Base-by-base conservation (phyloP, 1,140 invertebrate genomes). In the Zaprionus davidi region DNA sequence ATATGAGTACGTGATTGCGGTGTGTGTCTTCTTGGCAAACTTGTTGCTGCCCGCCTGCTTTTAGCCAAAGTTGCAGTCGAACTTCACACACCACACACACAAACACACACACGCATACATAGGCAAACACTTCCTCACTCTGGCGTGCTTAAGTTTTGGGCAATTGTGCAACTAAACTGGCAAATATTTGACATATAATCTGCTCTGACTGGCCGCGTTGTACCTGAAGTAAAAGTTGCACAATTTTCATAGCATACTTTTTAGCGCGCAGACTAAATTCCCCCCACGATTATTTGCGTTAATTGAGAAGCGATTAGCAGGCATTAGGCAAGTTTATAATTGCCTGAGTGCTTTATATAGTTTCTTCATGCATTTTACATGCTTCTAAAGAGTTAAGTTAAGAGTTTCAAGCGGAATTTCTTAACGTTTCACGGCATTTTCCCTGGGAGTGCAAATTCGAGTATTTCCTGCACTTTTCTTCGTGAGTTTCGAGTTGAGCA, bases 1-100 rank as follows among this genome's bases (percentile, higher is more conserved):
- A 72, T 72, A 72, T 64, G 74, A 76, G 74, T 66, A 72, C 74
- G 70, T 76, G 74, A 72, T 76, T 76, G 73, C 63, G 73, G 73
- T 76, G 44, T 76, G 73, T 76, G 62, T 76, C 70, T 76, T 72
- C 70, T 76, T 72, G 63, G 62, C 63, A 60, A 72, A 76, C 74
- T 76, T 76, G 69, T 76, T 72, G 73, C 73, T 76, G 74, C 28
- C 67, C 69, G 60, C 62, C 44, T 34, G 62, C 69, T 71, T 62
- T 57, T 56, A 71, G 56, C 69, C 28, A 60, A 72, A 76, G 36
- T 72, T 72, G 74, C 74, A 76, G 56, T 57, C 74, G 41, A 76
- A 76, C 36, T 76, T 56, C 28, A 55, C 36, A 44, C 57, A 31
- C 58, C 57, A 60, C 41, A 55, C 34, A 41, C 64, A 11, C 26